These are phyloP conservation scores for Cisticola juncidis DNA, from an alignment of 2,113 vertebrate genomes.

Conservation along the genomic window DNA sequence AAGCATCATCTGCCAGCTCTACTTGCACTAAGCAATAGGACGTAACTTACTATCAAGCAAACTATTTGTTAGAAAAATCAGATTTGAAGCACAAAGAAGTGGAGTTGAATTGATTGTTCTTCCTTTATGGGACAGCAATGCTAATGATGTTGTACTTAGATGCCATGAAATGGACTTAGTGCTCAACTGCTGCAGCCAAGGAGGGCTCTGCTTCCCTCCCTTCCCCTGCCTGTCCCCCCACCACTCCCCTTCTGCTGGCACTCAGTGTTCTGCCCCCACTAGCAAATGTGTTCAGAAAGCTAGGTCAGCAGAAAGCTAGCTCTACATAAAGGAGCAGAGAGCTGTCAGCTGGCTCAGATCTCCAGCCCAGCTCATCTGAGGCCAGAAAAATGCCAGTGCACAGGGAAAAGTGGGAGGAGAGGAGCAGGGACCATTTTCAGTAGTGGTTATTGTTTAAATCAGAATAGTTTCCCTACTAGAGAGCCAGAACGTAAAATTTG, in stretches of 20 bases:
- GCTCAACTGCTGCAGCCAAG: background rate
- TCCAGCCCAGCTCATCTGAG: background rate
- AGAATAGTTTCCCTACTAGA: background rate
- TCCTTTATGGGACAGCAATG: background rate
- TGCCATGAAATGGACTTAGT: background rate
- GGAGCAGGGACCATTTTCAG: background rate
- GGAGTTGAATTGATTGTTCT: background rate
- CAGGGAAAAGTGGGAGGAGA: background rate
- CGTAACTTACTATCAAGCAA: background rate
- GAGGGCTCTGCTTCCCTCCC: background rate
- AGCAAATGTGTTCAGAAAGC: slow-evolving; percentile 41
- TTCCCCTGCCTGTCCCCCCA: background rate
- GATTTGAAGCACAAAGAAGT: background rate
- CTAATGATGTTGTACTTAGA: background rate
- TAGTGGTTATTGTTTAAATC: background rate
- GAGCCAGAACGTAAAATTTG: background rate
- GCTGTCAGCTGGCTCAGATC: background rate
- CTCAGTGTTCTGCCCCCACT: background rate
- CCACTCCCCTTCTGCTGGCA: slow-evolving; percentile 19
- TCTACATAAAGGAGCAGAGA: slow-evolving; percentile 1
- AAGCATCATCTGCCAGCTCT: background rate
- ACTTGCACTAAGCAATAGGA: background rate
- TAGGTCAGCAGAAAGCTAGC: slow-evolving; percentile 44
- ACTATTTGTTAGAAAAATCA: background rate
- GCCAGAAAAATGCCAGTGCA: slow-evolving; percentile 42